Base-by-base conservation (phyloP, 2,113 vertebrate species). In the Xenotilapia leptura region DNA sequence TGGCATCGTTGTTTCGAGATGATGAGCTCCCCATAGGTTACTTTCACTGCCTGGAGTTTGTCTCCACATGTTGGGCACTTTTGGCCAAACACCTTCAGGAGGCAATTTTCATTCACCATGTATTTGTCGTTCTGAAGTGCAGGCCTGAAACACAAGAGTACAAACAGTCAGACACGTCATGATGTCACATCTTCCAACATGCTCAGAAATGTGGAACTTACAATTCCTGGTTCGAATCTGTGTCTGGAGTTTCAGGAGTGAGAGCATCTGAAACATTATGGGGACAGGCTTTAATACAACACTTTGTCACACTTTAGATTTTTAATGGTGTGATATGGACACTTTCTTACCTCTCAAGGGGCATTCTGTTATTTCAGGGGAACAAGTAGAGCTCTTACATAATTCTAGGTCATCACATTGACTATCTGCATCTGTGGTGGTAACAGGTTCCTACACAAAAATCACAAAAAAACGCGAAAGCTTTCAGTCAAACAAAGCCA, bases 31-130 rank as follows among this genome's bases (percentile, higher is more conserved):
- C 88, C 89, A 11, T 15, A 23, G 38, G 77, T 84, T 83, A 87
- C 10, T 79, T 90, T 93, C 49, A 90, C 84, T 83, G 80, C 23
- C 49, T 79, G 49, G 8, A 79, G 75, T 65, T 21, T 33, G 83
- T 38, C 15, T 85, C 68, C 82, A 70, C 92, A 93, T 2, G 6
- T 80, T 2, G 88, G 91, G 9, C 92, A 92, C 14, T 56, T 90
- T 31, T 6, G 21, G 5, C 42, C 5, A 23, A 92, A 90, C 84
- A 92, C 73, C 82, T 85, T 31, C 10, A 93, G 65, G 68, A 93
- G 91, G 7, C 79, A 65, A 4, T 40, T 88, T 77, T 93, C 89
- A 17, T 91, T 88, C 65, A 91, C 89, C 4, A 82, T 54, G 10
- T 87, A 82, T 38, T 88, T 92, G 9, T 77, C 86, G n/a, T 83